Evolutionary conservation across 2,797 vertebrate species (phyloP), one percentile per base, ranked within the genome.

Genomic region (Tauraco hartlaubi): DNA sequence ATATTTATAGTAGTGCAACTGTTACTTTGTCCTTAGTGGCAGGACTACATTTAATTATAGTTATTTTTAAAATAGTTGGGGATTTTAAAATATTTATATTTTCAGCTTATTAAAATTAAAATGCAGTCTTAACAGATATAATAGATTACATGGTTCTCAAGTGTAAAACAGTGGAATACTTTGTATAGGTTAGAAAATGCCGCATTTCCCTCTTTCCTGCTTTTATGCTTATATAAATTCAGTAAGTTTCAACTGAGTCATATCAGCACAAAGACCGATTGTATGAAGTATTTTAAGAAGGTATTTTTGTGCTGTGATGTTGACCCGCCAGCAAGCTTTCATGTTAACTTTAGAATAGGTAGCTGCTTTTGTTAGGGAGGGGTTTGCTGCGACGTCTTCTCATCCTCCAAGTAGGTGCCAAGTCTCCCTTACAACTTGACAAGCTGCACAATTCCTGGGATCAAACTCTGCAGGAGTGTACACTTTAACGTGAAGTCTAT

Each of bases 1-100:
- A 96, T 95, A 94, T 95, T 97, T 96, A 93, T 94, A 94, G 66
- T 25, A 78, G 63, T 71, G 66, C 59, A 83, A 92, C 90, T 71
- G 73, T 92, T 96, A 79, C 83, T 93, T 86, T 92, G 88, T 96
- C 91, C 9, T 17, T 82, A 77, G 85, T 92, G 82, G 69, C 81
- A 92, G 55, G 56, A 29, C 66, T 84, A 81, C 66, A 46, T 73
- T 83, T 86, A 92, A 78, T 88, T 85, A 82, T 33, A 81, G 44
- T 63, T 87, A 64, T 43, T 93, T 82, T 3, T 88, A 92, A 92
- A 94, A 82, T 73, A 86, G 48, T 48, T 71, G 52, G 28, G 16
- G 15, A 67, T 59, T 86, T 86, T 26, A 1, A 94, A 92, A 81
- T 76, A 88, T 73, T 94, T 90, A 51, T 92, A 43, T n/a, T 88